Percentiles rank a stretch among this genome's conserved stretches.
These are phyloP conservation scores for Melieria picta DNA, from an alignment of 2,888 invertebrate species.

Conservation along the genomic window DNA sequence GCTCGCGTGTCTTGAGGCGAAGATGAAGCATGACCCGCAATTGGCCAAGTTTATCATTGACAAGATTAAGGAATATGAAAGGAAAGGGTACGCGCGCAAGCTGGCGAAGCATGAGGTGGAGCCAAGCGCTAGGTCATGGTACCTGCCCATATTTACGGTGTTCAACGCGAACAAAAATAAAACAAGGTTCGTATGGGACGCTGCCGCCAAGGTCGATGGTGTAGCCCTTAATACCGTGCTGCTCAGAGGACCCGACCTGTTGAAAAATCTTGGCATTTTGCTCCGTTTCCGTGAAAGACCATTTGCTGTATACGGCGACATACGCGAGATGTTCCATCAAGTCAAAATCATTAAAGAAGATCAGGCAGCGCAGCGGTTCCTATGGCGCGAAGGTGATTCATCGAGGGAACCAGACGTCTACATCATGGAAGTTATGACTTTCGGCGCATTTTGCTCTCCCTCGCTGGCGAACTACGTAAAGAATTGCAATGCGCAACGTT, in stretches of 20 bases:
- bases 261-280: no score
- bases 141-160: slow-evolving; percentile 51
- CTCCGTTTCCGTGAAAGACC: no score
- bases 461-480: no score
- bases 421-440: no score
- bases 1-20: slow-evolving; percentile 30
- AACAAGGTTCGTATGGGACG: slow-evolving; percentile 54
- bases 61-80: slow-evolving; percentile 30
- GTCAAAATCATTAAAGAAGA: background rate
- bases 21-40: slow-evolving; percentile 29
- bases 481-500: no score
- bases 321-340: background rate
- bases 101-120: slow-evolving; percentile 15
- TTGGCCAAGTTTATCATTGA: slow-evolving; percentile 20
- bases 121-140: slow-evolving; percentile 42
- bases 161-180: slow-evolving; percentile 49
- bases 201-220: slow-evolving; percentile 50
- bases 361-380: slow-evolving; percentile 19
- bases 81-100: slow-evolving; percentile 29
- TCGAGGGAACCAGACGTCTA: no score
- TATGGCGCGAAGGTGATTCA: no score
- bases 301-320: no score
- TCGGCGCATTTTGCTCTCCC: no score
- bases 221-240: slow-evolving; percentile 51
- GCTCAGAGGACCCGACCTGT: slow-evolving; percentile 54